Base-by-base conservation (phyloP, 2,113 vertebrate species). In the cattle (Bos taurus) region DNA sequence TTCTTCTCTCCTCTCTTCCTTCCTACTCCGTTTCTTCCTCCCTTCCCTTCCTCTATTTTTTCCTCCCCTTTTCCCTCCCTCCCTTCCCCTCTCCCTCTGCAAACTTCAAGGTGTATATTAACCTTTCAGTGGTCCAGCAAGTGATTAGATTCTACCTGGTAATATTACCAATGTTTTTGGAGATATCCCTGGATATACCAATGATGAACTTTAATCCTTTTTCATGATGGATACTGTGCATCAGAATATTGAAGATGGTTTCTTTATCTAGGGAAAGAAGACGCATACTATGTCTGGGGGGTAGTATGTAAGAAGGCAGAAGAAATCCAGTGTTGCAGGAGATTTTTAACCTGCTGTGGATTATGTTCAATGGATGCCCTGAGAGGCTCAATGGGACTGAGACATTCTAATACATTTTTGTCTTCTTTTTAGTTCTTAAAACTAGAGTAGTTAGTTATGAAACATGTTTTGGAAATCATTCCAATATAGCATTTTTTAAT, bases 21-120 rank as follows among this genome's bases (percentile, higher is more conserved):
- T 13, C 3, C 33, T 11, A 25, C 17, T 40, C 13, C 0, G 0
- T 40, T 52, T 36, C 81, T 56, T 84, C 19, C 4, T 33, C 12
- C 28, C 25, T 59, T 59, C 8, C 36, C 14, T 57, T 43, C 5
- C n/a, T 36, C 26, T 43, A 4, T 11, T 57, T 28, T 28, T 43
- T 3, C 19, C 4, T 52, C 7, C 33, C 2, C 23, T 4, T 40
- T 17, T 36, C 0, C 33, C 56, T 15, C n/a, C 15, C n/a, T 26
- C 23, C 2, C 7, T 36, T 84, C 2, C 5, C 5, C 25, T 57
- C n/a, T 5, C 13, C 25, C 14, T 10, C 23, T 84, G 33, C 6
- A 25, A 36, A 57, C 30, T 71, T 87, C 13, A 59, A 88, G 26
- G 15, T 88, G 7, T 52, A 74, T 12, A 87, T 11, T 74, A 84